phyloP scores from a whole-genome alignment of 2,888 invertebrate species.

The Sinopyrophorus schimmeli region DNA sequence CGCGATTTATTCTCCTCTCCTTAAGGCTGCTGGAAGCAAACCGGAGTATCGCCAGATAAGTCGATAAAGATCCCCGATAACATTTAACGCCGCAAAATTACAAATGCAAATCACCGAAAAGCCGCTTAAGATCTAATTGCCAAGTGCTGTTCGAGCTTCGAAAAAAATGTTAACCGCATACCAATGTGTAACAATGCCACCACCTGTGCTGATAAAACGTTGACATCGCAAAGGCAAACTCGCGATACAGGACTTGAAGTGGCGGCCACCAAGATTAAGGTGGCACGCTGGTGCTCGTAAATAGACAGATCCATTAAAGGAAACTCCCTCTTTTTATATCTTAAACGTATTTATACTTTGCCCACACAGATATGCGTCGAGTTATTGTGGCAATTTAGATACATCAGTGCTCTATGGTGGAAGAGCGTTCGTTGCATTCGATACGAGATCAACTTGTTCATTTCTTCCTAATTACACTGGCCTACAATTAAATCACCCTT shows the following conservation, averaged over 20 bases:
- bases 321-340: conserved; percentile 35
- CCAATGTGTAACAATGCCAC: conserved; percentile 30
- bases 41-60: conserved; percentile 17
- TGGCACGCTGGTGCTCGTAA: conserved; percentile 33
- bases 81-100: conserved; percentile 19
- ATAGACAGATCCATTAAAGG: conserved; percentile 37
- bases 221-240: conserved; percentile 20
- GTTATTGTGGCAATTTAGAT: conserved; percentile 41
- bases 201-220: conserved; percentile 27
- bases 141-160: conserved; percentile 24
- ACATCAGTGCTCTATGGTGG: conserved; percentile 32
- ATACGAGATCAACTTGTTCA: no score
- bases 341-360: conserved; percentile 38
- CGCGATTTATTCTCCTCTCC: conserved; percentile 11
- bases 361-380: conserved; percentile 39
- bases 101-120: conserved; percentile 32
- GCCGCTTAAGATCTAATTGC: conserved; percentile 31
- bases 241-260: conserved; percentile 15
- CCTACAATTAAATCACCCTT: no score
- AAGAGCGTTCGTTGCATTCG: no score
- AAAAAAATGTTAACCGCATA: conserved; percentile 21
- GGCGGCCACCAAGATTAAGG: conserved; percentile 25
- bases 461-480: no score
- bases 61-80: conserved; percentile 25
- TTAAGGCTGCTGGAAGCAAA: conserved; percentile 20